Evolutionary conservation across 2,113 vertebrate genomes (phyloP).

Genomic region (Craseonycteris thonglongyai): DNA sequence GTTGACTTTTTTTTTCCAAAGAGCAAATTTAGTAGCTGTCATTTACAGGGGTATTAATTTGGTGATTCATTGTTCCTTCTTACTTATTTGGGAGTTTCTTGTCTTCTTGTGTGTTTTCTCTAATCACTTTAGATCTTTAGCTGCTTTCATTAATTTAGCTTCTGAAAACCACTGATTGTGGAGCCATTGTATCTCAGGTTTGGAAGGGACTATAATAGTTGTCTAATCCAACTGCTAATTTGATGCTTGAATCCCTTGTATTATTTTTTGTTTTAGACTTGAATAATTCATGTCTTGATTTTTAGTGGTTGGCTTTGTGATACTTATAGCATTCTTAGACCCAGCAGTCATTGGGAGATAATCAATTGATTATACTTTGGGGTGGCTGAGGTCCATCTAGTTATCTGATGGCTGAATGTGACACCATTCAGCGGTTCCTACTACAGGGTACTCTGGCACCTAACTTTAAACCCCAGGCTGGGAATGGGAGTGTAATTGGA

Average conservation of each 20-base stretch:
- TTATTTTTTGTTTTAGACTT: slow-evolving; percentile 22
- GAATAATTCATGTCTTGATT: background rate
- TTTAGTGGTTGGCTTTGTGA: background rate
- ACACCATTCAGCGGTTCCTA: background rate
- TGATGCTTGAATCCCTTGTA: background rate
- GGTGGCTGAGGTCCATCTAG: background rate
- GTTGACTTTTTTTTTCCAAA: background rate
- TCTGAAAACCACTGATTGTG: background rate
- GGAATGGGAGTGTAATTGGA: background rate
- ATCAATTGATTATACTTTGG: background rate
- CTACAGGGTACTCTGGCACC: background rate
- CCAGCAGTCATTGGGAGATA: background rate
- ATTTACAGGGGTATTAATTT: slow-evolving; percentile 43
- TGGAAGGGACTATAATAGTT: background rate
- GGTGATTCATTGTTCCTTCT: background rate
- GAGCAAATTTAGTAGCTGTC: slow-evolving; percentile 20
- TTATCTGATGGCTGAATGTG: background rate
- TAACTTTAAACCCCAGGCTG: background rate
- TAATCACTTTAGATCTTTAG: background rate
- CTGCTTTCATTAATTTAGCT: slow-evolving; percentile 16
- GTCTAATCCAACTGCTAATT: background rate
- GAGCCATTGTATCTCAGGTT: background rate
- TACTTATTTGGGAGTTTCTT: background rate
- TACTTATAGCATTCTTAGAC: background rate
- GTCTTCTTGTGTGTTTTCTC: background rate